Conservation (phyloP, 2,797 vertebrate species). For the Ataeniobius toweri region DNA sequence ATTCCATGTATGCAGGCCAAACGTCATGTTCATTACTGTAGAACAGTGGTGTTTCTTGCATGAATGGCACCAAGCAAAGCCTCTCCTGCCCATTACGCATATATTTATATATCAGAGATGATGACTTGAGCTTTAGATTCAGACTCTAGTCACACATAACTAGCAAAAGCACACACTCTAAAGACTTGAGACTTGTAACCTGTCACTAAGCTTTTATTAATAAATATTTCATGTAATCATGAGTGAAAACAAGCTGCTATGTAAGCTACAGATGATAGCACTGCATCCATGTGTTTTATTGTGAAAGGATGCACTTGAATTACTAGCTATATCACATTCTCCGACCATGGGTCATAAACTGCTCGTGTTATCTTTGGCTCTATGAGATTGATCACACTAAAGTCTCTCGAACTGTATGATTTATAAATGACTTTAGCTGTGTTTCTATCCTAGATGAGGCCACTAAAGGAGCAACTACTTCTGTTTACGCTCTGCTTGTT, state of each 20-base stretch:
- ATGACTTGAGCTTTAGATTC: neutral
- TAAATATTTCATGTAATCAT: neutral
- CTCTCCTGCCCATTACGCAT: neutral
- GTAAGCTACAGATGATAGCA: neutral
- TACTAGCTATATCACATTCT: no score
- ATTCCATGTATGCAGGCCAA: neutral
- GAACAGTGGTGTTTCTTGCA: neutral
- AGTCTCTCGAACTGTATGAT: no score
- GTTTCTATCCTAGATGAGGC: neutral
- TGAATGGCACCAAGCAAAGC: neutral
- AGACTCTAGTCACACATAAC: no score
- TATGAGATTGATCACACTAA: no score
- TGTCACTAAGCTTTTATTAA: neutral
- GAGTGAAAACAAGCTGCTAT: neutral
- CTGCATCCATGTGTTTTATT: no score
- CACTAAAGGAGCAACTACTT: neutral
- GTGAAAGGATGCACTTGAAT: no score
- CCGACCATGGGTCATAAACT: no score
- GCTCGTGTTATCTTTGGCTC: no score
- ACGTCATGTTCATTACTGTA: neutral
- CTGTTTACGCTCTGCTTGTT: neutral
- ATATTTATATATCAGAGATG: neutral
- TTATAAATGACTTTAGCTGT: no score
- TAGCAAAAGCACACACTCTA: no score
- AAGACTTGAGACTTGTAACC: neutral